Evolutionary conservation across 2,888 invertebrate genomes (phyloP), one percentile per base, ranked within the genome.

Genomic region (Elaeidobius kamerunicus): DNA sequence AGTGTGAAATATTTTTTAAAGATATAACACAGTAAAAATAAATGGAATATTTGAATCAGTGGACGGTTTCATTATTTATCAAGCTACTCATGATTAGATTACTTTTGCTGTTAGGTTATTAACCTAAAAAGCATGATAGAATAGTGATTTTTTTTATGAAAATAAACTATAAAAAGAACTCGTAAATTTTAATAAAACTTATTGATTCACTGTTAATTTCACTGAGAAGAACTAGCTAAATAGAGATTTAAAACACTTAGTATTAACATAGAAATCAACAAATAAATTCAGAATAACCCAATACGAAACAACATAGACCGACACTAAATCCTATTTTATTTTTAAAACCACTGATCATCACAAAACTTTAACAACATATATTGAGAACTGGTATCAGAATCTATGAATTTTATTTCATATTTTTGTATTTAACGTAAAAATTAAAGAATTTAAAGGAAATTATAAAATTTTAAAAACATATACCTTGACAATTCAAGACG

Each of bases 401-500:
- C 12, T 5, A 5, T 12, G n/a, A 32, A 15, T 14, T n/a, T 11
- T 35, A 35, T 16, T 35, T 35, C 3, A 14, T 35, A 35, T 35
- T 35, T 35, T 35, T 7, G 14, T 15, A 32, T 9, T 32, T 32
- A 32, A 3, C 3, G 6, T 11, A 2, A 35, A 4, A 6, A 16
- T 35, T 14, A 16, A 2, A 6, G 5, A 14, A 14, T 16, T 35
- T 35, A 15, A 16, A 15, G 3, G 7, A 35, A 35, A 35, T 6
- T 3, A 3, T 16, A 35, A 35, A 14, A 14, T 35, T 35, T 35
- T 14, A 14, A 35, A 30, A 23, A 5, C 15, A 35, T 35, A 35
- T 35, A 35, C 35, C 35, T 35, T 35, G 35, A 35, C 35, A 35
- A 35, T 5, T 35, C 35, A 35, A 35, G 35, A 35, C 14, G 35